Base-by-base conservation (phyloP, 2,888 invertebrate species). In the Nezara viridula region DNA sequence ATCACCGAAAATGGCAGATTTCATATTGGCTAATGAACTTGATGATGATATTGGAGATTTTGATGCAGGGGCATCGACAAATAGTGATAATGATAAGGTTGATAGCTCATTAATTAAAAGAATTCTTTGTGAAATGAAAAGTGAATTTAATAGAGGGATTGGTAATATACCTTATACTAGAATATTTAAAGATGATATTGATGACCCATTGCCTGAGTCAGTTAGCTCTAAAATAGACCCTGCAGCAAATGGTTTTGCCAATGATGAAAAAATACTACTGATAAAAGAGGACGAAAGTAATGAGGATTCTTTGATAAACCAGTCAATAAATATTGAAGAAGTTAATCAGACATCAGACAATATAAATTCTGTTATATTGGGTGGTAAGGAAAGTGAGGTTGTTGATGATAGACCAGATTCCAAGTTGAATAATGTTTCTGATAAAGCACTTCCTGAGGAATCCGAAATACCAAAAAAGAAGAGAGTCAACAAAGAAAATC, bases 401-500 rank as follows among this genome's bases (percentile, higher is more conserved):
- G 85, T 85, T 49, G 89, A 90, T 55, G 88, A 89, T 27, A 86
- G 85, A 86, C 24, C 49, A n/a, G 66, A 87, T 16, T 47, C 86
- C 27, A 81, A 87, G n/a, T 81, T 86, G 7, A 73, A 88, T 73
- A 37, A n/a, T 73, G 27, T n/a, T 88, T n/a, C 88, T 55, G 60
- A n/a, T 21, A 88, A 89, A n/a, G 50, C 66, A 60, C 85, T 60
- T 49, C 44, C 47, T 47, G 88, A 89, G 32, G 88, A 86, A 49
- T 86, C 85, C 40, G 89, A 90, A 50, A 24, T 88, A 27, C 89
- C 89, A 49, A 86, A 90, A 77, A 81, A 52, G 60, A 49, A 49
- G 91, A 90, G 93, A 92, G 90, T 92, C 24, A 85, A 19, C 40
- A 89, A 87, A 44, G 89, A 89, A 50, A 88, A 21, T 88, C 32